Conservation (phyloP, 2,113 vertebrate species). For the Bucco capensis region DNA sequence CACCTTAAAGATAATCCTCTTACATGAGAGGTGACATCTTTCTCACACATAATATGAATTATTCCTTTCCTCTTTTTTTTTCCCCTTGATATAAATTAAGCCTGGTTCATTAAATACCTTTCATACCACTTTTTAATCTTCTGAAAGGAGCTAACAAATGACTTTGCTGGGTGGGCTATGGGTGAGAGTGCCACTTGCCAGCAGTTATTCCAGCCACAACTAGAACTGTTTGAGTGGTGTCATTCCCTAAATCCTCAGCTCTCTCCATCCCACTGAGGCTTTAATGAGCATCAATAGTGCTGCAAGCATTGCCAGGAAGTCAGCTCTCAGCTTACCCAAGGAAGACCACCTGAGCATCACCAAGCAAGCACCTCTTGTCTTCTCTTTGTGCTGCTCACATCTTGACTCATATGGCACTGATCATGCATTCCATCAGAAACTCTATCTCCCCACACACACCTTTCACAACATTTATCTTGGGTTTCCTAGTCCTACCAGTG, state of each 20-base stretch:
- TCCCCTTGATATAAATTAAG: neutral
- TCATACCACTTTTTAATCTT: neutral
- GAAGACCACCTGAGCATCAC: slow-evolving; percentile 69
- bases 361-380: slow-evolving; percentile 57
- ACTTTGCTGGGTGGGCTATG: neutral
- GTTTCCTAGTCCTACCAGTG: slow-evolving; percentile 3
- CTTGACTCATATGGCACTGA: slow-evolving; percentile 52
- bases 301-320: slow-evolving; percentile 76
- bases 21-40: slow-evolving; percentile 28
- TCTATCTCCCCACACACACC: slow-evolving; percentile 36
- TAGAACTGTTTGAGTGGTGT: neutral
- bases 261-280: slow-evolving; percentile 31
- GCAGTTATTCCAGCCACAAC: neutral
- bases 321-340: slow-evolving; percentile 73
- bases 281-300: slow-evolving; percentile 65
- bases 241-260: slow-evolving; percentile 41
- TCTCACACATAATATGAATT: neutral
- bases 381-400: slow-evolving; percentile 34
- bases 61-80: neutral
- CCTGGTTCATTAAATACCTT: neutral
- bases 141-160: neutral
- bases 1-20: neutral
- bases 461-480: slow-evolving; percentile 21
- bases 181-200: neutral
- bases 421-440: slow-evolving; percentile 50